Base-by-base conservation (phyloP, 2,113 vertebrate genomes). In the Salvelinus alpinus region DNA sequence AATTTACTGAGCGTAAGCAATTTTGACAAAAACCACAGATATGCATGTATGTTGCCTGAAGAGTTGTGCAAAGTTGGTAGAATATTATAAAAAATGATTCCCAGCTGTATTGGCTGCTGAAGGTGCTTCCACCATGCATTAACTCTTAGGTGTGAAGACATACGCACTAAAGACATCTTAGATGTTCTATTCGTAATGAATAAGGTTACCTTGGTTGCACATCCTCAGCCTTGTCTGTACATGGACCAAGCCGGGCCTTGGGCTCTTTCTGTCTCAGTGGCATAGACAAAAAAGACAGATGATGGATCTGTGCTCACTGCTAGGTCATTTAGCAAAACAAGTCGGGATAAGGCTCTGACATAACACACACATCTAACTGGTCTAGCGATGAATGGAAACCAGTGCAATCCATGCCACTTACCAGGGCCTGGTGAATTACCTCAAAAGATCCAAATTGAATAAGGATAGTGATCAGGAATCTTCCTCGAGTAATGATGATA, bases 361-460 rank as follows among this genome's bases (percentile, higher is more conserved):
- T 22, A 22, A 51, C 65, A 34, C 18, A n/a, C 18, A 12, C 44
- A 71, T 48, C 9, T 44, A 54, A 24, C 68, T 22, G 72, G 77
- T 73, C 27, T 16, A 73, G 71, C 27, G 24, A 78, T 74, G 70
- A 44, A 0, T 0, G 27, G 65, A 57, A 48, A 27, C 38, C 77
- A 54, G 71, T 69, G 18, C 22, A 11, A 70, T 68, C 68, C 75
- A 59, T 73, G 22, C 74, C 20, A 72, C 70, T 20, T 29, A 34
- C n/a, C 25, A 6, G 44, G 16, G 22, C 8, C 27, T 85, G 72
- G 79, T 64, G 25, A 79, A 82, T 87, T 82, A 85, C 1, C 27
- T 64, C 59, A 34, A 82, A 84, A 89, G 84, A 85, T 89, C 81
- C 86, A 69, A n/a, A 75, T 72, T 73, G 78, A 75, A 74, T 75